Base-by-base conservation (phyloP, 2,888 invertebrate species). In the Monoplex corrugatus region DNA sequence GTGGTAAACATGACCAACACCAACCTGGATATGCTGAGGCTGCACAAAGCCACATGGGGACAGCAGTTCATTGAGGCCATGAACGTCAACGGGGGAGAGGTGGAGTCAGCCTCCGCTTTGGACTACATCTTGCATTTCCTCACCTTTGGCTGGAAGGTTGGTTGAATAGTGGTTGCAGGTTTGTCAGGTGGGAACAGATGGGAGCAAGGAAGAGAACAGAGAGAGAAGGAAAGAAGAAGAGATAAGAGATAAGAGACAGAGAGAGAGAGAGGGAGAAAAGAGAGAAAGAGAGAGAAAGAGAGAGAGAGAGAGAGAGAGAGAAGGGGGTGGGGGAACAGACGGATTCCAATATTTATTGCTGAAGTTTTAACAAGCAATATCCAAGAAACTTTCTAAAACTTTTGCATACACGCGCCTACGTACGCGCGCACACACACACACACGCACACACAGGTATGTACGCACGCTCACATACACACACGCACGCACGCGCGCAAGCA, bases 11-110 rank as follows among this genome's bases (percentile, higher is more conserved):
- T 97, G 94, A 97, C 97, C 1, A 96, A 96, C 90, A 95, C 96
- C 57, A 97, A 97, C 93, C 91, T 97, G 89, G 97, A 97, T 91
- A 95, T 96, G 3, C 93, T 97, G 90, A 94, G 96, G 90, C 96
- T 97, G 43, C 96, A 97, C 91, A 96, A 96, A 63, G 96, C 96
- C 85, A 96, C 96, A 0, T 97, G 97, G 96, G 95, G 95, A 10
- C 95, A 96, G 90, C 97, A 97, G 94, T 96, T 97, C 91, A 95
- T 96, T 87, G 96, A 97, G 89, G 97, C 97, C 10, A 95, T 96
- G 95, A 97, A 96, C 80, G 97, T 97, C 5, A 97, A 97, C 92
- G 97, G 97, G 0, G 97, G 97, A 2, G 97, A 97, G 92, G 90
- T 97, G 0, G 96, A 97, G 82, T 96, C 96, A 89, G 97, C 97